A percentile compares a stretch with the other conserved stretches of the same genome.
These are phyloP conservation scores for Callocephalon fimbriatum DNA, from an alignment of 2,113 vertebrate species.

Conservation along the genomic window DNA sequence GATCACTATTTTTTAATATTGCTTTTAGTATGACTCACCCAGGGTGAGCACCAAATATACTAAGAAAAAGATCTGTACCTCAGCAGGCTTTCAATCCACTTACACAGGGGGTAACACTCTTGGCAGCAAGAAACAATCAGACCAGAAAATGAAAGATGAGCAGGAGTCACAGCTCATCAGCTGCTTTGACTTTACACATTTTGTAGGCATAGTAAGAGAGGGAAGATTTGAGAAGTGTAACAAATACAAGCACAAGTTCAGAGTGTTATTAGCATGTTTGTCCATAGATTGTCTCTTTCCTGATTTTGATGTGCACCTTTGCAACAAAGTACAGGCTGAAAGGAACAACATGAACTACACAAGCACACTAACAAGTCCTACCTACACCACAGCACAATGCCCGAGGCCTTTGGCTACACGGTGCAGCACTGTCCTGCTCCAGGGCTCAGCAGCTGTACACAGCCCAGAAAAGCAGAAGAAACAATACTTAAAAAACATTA, in stretches of 20 bases:
- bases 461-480: neutral
- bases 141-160: slow-evolving; percentile 45
- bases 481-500: neutral
- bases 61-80: neutral
- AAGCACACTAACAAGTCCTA: neutral
- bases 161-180: slow-evolving; percentile 26
- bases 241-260: neutral
- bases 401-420: accelerated
- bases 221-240: neutral
- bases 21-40: neutral
- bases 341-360: neutral
- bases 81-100: neutral
- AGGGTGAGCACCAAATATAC: neutral
- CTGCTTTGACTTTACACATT: neutral
- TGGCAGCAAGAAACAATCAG: slow-evolving; percentile 3
- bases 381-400: neutral
- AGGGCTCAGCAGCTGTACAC: accelerated
- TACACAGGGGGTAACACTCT: neutral
- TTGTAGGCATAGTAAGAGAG: neutral
- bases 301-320: neutral
- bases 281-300: neutral
- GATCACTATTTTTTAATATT: neutral
- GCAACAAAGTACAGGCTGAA: neutral
- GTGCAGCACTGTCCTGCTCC: neutral
- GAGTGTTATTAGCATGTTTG: neutral